Evolutionary conservation across 1,140 invertebrate species (phyloP).

Genomic region (Drosophila virilis): DNA sequence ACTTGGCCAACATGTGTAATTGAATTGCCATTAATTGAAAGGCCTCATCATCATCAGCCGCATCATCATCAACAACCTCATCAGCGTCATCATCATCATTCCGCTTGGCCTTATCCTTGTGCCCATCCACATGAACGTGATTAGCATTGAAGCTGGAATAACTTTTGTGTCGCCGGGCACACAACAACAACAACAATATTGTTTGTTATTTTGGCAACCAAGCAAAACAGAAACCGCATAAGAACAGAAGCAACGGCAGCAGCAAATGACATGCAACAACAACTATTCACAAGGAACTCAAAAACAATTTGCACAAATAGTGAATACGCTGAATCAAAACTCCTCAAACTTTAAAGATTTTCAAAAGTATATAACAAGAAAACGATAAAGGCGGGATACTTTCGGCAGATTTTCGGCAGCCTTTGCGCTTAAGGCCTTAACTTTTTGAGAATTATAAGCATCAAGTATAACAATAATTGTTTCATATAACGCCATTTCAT

Average conservation of each 20-base stretch:
- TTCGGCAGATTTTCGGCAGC: too few species aligned
- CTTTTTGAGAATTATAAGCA: too few species aligned
- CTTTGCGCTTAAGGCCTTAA: too few species aligned
- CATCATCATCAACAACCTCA: constrained; percentile 5
- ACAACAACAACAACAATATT: constrained; percentile 56
- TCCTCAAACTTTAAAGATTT: too few species aligned
- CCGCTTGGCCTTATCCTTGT: background rate
- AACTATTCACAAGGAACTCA: constrained; percentile 12
- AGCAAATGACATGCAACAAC: constrained; percentile 14
- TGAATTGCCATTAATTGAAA: constrained; percentile 67
- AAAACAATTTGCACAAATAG: constrained; percentile 15
- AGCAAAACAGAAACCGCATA: constrained; percentile 65
- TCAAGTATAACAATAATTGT: too few species aligned
- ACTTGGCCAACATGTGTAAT: constrained; percentile 52
- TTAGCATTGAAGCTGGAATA: constrained; percentile 16
- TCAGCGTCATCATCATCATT: background rate
- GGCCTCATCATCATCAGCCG: constrained; percentile 32
- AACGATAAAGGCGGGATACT: too few species aligned
- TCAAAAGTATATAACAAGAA: too few species aligned
- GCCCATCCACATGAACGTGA: background rate
- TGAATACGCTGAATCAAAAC: too few species aligned
- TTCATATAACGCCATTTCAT: too few species aligned
- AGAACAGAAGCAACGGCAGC: constrained; percentile 15
- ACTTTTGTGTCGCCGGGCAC: constrained; percentile 59
- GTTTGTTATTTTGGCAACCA: constrained; percentile 60